These are phyloP conservation scores for Anguilla obscura DNA, from an alignment of 2,797 vertebrate species.

Conservation along the genomic window DNA sequence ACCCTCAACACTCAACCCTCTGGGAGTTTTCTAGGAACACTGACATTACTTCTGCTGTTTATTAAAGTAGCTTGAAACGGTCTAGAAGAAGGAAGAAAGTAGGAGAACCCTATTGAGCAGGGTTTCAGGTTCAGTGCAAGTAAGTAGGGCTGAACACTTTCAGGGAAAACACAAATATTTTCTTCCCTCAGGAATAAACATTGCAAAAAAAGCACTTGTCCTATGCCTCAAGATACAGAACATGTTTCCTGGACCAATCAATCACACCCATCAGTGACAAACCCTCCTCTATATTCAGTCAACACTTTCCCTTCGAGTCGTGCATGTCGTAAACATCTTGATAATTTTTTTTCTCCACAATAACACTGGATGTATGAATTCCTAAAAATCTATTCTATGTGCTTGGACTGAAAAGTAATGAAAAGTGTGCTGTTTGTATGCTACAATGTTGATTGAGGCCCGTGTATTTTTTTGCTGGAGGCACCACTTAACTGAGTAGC, in stretches of 20 bases:
- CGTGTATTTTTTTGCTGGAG: background rate
- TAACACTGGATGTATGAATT: too few species aligned
- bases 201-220: background rate
- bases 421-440: background rate
- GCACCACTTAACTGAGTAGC: background rate
- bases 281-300: background rate
- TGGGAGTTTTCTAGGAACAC: too few species aligned
- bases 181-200: background rate
- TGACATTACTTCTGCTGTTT: too few species aligned
- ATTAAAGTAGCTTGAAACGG: too few species aligned
- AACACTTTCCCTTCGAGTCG: background rate
- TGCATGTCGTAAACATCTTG: background rate
- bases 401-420: background rate
- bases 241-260: background rate
- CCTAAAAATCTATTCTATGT: too few species aligned
- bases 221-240: background rate
- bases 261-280: background rate
- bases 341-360: too few species aligned
- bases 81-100: background rate
- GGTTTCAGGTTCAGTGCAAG: background rate
- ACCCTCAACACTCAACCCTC: too few species aligned
- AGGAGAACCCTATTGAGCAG: background rate
- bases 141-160: background rate
- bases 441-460: background rate
- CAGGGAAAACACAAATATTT: background rate